Evolutionary conservation across 2,113 vertebrate genomes (phyloP), one percentile per base, ranked within the genome.

Genomic region (Scortum barcoo): DNA sequence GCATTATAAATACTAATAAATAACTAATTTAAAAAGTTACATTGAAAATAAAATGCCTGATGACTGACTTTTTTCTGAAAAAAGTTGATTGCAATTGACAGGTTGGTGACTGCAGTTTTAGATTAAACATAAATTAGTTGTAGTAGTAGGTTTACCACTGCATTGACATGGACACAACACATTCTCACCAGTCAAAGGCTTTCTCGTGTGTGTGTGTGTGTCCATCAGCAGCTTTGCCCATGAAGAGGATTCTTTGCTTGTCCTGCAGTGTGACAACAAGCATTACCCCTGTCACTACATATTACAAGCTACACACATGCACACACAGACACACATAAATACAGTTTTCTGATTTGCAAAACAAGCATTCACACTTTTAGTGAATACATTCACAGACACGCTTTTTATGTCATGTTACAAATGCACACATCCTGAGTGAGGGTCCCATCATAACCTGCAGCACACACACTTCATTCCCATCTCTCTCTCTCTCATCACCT

Each of bases 401-500:
- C 62, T 42, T 67, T 57, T 80, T 19, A 33, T 50, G 13, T 44
- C 66, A 74, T 73, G 58, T 68, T 75, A 78, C 65, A 51, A 65
- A 85, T 50, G 51, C 38, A 50, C 50, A 53, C 48, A 51, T 51
- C 14, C 22, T 53, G 14, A 63, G 20, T 80, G 65, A 77, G 38
- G 4, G 11, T 78, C 46, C 71, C 38, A 80, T 76, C 7, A 33
- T 46, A 67, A 87, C 62, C 53, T 58, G 57, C 66, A 53, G 42
- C 22, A 82, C 75, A 72, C 51, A 72, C 78, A 76, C 65, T 50
- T 68, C 44, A 20, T 53, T 24, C 58, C 36, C 28, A n/a, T n/a
- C 36, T 8, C 30, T 0, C 28, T 28, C 67, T 51, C 74, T 76
- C 51, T 77, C 81, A 54, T 82, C 87, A 81, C 75, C 73, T 76